Evolutionary conservation across 2,113 vertebrate genomes (phyloP), one percentile per base, ranked within the genome.

Genomic region (Cebidichthys violaceus): DNA sequence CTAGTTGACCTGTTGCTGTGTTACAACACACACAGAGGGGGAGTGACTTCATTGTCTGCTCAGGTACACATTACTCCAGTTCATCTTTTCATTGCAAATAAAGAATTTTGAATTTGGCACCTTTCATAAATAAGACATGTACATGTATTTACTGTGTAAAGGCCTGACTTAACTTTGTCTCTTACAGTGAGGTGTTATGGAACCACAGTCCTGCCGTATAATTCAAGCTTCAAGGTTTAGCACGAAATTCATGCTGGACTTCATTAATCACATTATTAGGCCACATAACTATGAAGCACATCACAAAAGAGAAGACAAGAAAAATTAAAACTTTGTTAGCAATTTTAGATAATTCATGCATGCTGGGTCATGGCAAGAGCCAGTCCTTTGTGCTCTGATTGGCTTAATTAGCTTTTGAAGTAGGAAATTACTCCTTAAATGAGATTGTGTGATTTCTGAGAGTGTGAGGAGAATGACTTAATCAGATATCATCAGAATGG

Each of bases 321-420:
- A 82, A 88, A 86, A 91, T 89, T 67, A 74, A 91, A 92, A 92
- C 82, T 91, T 91, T 82, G 86, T 84, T 82, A 54, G 65, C 82
- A 89, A 69, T 92, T 88, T 88, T 68, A 87, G 79, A 80, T 88
- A 79, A 90, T 93, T 90, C 79, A 81, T 73, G 79, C 88, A 88
- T 77, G 89, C 93, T 93, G 92, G 90, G 93, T 93, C 88, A 92
- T 91, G 84, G 81, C 84, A 81, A 81, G 88, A 89, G 87, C 80
- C 64, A 31, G 79, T 87, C 80, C 84, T 92, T 92, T 91, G 89
- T 92, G 83, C 87, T 87, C 86, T 93, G 92, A 93, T 93, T 93
- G 90, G 77, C 81, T 92, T 92, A 93, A 93, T 93, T 90, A 92
- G 86, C 82, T 86, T 92, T 89, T 92, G 88, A 92, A 93, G 92